Conservation (phyloP, 2,888 invertebrate species). For the Mythimna impura region DNA sequence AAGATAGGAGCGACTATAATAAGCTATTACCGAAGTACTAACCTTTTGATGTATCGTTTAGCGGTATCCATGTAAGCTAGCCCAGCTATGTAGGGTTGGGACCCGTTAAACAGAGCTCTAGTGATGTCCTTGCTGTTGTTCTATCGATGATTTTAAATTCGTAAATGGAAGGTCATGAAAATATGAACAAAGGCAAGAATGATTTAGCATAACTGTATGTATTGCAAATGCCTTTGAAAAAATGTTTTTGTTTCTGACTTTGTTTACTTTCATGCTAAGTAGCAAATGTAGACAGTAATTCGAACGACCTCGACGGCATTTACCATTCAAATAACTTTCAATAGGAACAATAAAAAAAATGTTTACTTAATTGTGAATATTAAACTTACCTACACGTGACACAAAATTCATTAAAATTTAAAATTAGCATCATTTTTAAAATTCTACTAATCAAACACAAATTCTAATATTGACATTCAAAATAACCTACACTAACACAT, state of each 20-base stretch:
- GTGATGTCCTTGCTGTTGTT: constrained; percentile 67
- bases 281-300: background rate
- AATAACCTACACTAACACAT: too few relatives aligned
- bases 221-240: background rate
- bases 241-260: background rate
- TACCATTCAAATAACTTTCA: constrained; percentile 5
- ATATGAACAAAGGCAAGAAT: background rate
- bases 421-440: background rate
- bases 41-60: constrained; percentile 87
- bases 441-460: background rate
- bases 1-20: constrained; percentile 73
- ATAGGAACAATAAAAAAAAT: constrained; percentile 2
- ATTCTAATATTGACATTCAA: background rate
- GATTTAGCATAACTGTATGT: background rate
- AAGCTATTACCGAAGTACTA: constrained; percentile 82
- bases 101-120: constrained; percentile 81
- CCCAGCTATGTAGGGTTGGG: constrained; percentile 82
- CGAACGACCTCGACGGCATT: background rate
- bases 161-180: background rate
- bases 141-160: constrained; percentile 60
- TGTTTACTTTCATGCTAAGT: background rate
- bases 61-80: constrained; percentile 87
- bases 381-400: background rate
- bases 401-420: background rate
- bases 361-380: background rate